Evolutionary conservation across 2,888 invertebrate species (phyloP).

Genomic region (Psylliodes chrysocephalus): DNA sequence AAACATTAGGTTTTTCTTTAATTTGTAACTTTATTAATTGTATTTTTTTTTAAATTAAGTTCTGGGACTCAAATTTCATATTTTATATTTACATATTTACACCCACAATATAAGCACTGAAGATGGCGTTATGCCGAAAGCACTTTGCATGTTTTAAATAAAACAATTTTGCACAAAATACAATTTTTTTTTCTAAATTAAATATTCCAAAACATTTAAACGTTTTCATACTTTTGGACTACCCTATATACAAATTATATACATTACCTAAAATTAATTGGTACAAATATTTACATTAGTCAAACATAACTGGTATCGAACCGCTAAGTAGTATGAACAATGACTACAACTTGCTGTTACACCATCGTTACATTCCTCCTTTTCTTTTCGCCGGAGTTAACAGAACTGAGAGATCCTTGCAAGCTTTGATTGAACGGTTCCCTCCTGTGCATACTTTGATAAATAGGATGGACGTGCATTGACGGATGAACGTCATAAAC

Average conservation of each 20-base stretch:
- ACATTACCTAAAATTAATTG: not conserved
- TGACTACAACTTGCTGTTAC: conserved; percentile 61
- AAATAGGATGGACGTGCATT: conserved; percentile 57
- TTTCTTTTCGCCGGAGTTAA: conserved; percentile 68
- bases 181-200: no score
- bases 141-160: not conserved
- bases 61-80: no score
- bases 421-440: conserved; percentile 66
- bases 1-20: no score
- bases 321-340: conserved; percentile 53
- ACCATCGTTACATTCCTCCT: conserved; percentile 72
- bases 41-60: no score
- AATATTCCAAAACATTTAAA: no score
- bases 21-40: no score
- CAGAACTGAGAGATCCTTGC: conserved; percentile 69
- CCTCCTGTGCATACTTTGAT: conserved; percentile 63
- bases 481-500: conserved; percentile 64
- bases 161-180: no score
- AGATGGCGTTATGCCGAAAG: no score
- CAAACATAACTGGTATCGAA: conserved; percentile 42
- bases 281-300: not conserved
- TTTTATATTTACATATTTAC: no score
- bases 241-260: not conserved
- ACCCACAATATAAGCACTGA: no score
- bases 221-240: no score